These are phyloP conservation scores for Cherax quadricarinatus DNA, from an alignment of 1,140 invertebrate genomes.

Conservation along the genomic window DNA sequence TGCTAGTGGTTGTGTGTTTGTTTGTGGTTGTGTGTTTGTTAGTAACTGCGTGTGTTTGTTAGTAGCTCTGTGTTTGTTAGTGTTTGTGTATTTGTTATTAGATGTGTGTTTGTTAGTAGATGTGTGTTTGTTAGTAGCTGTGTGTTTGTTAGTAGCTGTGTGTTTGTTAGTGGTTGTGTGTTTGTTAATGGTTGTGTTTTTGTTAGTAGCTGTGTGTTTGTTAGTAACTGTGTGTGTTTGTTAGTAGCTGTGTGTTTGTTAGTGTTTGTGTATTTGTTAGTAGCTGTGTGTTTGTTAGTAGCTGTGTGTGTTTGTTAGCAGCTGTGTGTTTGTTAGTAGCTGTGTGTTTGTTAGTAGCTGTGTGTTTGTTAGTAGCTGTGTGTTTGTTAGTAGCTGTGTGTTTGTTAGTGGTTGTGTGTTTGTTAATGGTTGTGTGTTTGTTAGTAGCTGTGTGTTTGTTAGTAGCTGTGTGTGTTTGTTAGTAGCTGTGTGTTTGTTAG, in stretches of 20 bases:
- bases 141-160: neutral
- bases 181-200: neutral
- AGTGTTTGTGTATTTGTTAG: neutral
- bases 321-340: too few relatives aligned
- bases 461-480: too few relatives aligned
- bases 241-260: neutral
- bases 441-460: neutral
- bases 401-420: neutral
- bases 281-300: neutral
- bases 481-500: neutral
- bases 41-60: neutral
- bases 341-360: neutral
- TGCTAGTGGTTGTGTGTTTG: too few relatives aligned
- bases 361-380: neutral
- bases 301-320: neutral
- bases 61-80: neutral
- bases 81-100: too few relatives aligned
- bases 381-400: too few relatives aligned
- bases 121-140: conserved; percentile 9
- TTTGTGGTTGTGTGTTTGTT: too few relatives aligned
- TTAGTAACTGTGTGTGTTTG: neutral
- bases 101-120: neutral
- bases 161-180: neutral
- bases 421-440: neutral
- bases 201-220: too few relatives aligned